A percentile compares a stretch with the other conserved stretches of the same genome.
phyloP scores from a whole-genome alignment of 1,140 invertebrate species.

The Atta cephalotes region DNA sequence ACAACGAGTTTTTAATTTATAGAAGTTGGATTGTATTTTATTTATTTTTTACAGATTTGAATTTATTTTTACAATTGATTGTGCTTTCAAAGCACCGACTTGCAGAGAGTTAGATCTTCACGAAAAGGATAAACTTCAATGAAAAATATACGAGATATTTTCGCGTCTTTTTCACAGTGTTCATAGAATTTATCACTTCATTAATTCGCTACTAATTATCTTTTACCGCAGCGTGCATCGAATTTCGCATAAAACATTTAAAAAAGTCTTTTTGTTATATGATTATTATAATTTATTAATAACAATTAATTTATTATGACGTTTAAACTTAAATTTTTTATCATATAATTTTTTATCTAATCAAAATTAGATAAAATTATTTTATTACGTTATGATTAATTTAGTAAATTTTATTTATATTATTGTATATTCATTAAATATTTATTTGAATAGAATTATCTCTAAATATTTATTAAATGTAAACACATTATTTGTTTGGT shows the following conservation, averaged over 20 bases:
- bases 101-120: neutral
- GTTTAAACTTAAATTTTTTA: neutral
- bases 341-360: neutral
- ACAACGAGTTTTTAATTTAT: no score
- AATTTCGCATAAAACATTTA: no score
- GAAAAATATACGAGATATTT: neutral
- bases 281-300: neutral
- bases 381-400: neutral
- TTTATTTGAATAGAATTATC: no score
- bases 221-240: neutral
- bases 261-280: neutral
- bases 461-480: no score
- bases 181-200: neutral
- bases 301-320: conserved; percentile 12
- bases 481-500: no score
- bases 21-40: no score
- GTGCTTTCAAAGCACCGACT: no score
- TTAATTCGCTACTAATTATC: neutral
- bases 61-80: no score
- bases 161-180: neutral
- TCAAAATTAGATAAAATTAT: neutral
- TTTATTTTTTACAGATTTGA: no score
- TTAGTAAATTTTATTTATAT: no score
- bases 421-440: neutral
- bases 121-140: neutral